Conservation (phyloP, 2,797 vertebrate genomes). For the Garrulus glandarius region DNA sequence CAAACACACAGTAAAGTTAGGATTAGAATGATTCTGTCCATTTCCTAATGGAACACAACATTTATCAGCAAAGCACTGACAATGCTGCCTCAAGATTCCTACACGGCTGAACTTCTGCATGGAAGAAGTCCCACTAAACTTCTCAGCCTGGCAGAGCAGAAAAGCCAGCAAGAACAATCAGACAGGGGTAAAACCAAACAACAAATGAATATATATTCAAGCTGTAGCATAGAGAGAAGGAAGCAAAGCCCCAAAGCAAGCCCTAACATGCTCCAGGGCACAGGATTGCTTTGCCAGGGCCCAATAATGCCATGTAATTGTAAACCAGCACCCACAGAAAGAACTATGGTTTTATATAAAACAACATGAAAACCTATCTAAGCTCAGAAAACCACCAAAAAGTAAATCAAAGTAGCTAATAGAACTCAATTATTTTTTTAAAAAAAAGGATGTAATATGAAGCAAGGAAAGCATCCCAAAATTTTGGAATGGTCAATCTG, state of each 20-base stretch:
- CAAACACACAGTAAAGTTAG: background rate
- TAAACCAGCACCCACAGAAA: background rate
- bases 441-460: background rate
- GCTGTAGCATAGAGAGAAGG: background rate
- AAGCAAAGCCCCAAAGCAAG: slow-evolving; percentile 14
- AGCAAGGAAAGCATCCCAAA: background rate
- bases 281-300: background rate
- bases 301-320: slow-evolving; percentile 1
- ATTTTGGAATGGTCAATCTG: background rate
- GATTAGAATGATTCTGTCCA: background rate
- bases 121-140: background rate
- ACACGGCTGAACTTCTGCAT: rapidly evolving
- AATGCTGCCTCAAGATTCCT: background rate
- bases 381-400: background rate
- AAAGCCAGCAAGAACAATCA: background rate
- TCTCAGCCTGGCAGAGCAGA: background rate
- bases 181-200: background rate
- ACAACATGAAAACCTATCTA: background rate
- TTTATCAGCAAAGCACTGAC: background rate
- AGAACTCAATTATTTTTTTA: background rate
- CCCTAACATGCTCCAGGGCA: background rate
- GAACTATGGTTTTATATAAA: background rate
- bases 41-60: background rate
- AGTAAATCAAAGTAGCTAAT: background rate
- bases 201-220: background rate